Evolutionary conservation across 2,888 invertebrate genomes (phyloP).

Genomic region (Lycia hirtaria): DNA sequence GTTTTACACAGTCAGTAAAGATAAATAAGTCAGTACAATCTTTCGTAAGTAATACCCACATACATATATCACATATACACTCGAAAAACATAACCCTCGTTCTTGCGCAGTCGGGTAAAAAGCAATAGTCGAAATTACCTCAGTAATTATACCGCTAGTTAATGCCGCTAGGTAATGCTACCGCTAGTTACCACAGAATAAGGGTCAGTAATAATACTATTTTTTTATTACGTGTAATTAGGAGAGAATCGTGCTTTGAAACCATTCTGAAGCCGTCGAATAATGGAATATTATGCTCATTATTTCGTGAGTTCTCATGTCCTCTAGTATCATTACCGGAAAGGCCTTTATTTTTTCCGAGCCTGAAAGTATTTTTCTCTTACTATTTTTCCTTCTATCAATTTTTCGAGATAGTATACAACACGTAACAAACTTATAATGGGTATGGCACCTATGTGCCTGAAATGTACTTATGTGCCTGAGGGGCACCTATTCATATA

Average conservation of each 20-base stretch:
- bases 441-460: too few relatives aligned
- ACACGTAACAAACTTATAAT: neutral
- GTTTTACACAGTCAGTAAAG: too few relatives aligned
- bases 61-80: neutral
- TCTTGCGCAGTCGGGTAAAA: neutral
- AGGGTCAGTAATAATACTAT: neutral
- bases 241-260: neutral
- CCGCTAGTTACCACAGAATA: neutral
- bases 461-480: too few relatives aligned
- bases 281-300: neutral
- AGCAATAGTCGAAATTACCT: neutral
- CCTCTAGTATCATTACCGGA: conserved; percentile 2
- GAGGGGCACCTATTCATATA: too few relatives aligned
- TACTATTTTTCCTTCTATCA: too few relatives aligned
- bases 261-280: too few relatives aligned
- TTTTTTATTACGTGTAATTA: conserved; percentile 1
- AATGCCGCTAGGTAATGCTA: too few relatives aligned
- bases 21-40: neutral
- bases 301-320: neutral
- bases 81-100: neutral
- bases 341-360: neutral
- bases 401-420: neutral
- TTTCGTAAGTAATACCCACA: neutral
- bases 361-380: too few relatives aligned
- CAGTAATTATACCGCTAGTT: neutral